Conservation (phyloP, 2,888 invertebrate genomes). For the Clistopyga incitator region DNA sequence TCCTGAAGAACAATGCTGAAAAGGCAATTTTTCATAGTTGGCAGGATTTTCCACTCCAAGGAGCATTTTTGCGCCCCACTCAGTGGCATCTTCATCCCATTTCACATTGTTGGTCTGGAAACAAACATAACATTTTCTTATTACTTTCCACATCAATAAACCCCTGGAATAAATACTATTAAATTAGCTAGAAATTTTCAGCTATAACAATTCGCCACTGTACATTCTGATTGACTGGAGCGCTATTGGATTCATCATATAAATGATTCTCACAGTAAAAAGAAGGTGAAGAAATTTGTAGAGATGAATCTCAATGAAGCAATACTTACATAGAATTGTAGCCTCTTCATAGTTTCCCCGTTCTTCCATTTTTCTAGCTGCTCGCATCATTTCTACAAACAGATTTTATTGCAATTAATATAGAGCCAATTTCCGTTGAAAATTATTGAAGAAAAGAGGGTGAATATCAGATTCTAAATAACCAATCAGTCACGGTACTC, state of each 20-base stretch:
- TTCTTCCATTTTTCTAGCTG: constrained; percentile 8
- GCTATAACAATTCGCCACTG: constrained; percentile 74
- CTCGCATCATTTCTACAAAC: constrained; percentile 42
- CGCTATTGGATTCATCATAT: constrained; percentile 76
- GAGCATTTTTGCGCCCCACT: not conserved
- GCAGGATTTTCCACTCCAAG: not conserved
- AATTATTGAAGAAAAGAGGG: not conserved
- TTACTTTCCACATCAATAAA: not conserved
- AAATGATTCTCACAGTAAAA: constrained; percentile 12
- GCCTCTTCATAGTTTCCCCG: not conserved
- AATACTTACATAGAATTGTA: constrained; percentile 18
- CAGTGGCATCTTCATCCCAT: not conserved
- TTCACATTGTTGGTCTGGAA: not conserved
- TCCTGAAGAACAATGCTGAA: not conserved
- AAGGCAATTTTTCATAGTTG: not conserved
- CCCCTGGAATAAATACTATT: not conserved
- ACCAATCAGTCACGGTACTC: constrained; percentile 79
- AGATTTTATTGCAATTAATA: not conserved
- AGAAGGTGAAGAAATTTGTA: constrained; percentile 3
- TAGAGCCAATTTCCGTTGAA: not conserved
- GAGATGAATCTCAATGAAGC: not conserved
- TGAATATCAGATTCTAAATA: constrained; percentile 67
- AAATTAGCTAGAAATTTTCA: constrained; percentile 47
- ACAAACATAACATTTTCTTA: not conserved
- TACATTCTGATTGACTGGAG: constrained; percentile 78